Conservation (phyloP, 2,888 invertebrate species). For the Athalia rosae region DNA sequence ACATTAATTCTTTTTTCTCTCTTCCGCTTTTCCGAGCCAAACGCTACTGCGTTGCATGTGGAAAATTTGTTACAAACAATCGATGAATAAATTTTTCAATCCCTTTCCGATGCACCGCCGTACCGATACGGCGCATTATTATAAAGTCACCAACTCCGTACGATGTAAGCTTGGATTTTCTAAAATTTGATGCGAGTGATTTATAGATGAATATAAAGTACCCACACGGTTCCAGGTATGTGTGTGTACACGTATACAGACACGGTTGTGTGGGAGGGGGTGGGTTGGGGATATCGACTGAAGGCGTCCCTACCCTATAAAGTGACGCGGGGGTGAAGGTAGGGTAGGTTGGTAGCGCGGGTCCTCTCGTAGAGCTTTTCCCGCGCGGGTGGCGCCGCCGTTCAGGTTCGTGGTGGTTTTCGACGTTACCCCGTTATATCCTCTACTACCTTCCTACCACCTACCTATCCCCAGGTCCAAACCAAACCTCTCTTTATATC, state of each 20-base stretch:
- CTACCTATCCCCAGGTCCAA: slow-evolving; percentile 59
- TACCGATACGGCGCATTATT: no score
- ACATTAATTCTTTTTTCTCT: no score
- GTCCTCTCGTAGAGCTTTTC: slow-evolving; percentile 53
- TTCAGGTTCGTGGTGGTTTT: slow-evolving; percentile 54
- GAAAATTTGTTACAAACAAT: no score
- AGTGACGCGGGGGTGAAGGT: slow-evolving; percentile 47
- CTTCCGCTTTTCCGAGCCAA: no score
- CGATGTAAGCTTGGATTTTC: no score
- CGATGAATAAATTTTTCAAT: no score
- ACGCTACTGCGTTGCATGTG: no score
- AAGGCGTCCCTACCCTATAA: slow-evolving; percentile 51
- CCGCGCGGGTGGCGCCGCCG: slow-evolving; percentile 59
- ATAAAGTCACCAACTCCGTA: no score
- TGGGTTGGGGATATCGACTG: slow-evolving; percentile 58
- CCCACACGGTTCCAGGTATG: neutral
- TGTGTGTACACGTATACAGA: neutral
- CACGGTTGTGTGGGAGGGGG: slow-evolving; percentile 22
- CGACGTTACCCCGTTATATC: slow-evolving; percentile 54
- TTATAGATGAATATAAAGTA: no score
- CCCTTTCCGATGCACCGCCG: no score
- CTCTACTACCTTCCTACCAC: slow-evolving; percentile 48
- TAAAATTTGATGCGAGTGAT: no score
- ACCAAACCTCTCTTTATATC: slow-evolving; percentile 48
- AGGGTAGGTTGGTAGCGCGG: slow-evolving; percentile 36